Base-by-base conservation (phyloP, 2,888 invertebrate species). In the Tipula vernalis region DNA sequence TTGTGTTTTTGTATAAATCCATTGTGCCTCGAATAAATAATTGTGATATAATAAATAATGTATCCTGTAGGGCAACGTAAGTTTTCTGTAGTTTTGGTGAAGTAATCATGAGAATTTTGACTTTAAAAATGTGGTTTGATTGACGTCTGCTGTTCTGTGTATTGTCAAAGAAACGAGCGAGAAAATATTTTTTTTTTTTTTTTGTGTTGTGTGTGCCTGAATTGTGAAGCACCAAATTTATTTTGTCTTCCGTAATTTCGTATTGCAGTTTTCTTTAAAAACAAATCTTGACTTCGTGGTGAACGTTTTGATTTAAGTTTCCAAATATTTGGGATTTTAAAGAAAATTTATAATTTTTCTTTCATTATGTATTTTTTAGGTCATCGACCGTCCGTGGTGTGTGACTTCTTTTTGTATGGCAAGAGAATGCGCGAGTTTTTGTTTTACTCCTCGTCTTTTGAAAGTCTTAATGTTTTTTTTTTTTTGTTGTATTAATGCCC, bases 11-110 rank as follows among this genome's bases (percentile, higher is more conserved):
- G 89, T 88, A 90, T 89, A 88, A 88, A 88, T 88, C 87, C 88
- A 86, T 88, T 88, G 89, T 88, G 87, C 87, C 88, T 89, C 88
- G 88, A 88, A 89, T 88, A 88, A 71, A 87, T 88, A 88, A 86
- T 87, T 88, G 88, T 88, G 88, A 88, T 88, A 87, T 87, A 87
- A 88, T 87, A 87, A 88, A 92, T 91, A 91, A 94, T 94, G 94
- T 94, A 94, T 92, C 94, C 94, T 90, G 94, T 94, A 91, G 94
- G 94, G 91, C 94, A 94, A 92, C 94, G 94, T 94, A 93, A 94
- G 94, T 94, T 91, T 88, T 86, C 18, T 36, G 18, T 42, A 18
- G 42, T 85, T 85, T 85, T 85, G 8, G 8, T 5, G 41, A 42
- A 42, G 39, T 85, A 85, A 39, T 42, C 15, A 42, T 41, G 18